Percentiles rank a stretch among this genome's conserved stretches.
These are phyloP conservation scores for Mythimna lalbum DNA, from an alignment of 2,888 invertebrate species.

Conservation along the genomic window DNA sequence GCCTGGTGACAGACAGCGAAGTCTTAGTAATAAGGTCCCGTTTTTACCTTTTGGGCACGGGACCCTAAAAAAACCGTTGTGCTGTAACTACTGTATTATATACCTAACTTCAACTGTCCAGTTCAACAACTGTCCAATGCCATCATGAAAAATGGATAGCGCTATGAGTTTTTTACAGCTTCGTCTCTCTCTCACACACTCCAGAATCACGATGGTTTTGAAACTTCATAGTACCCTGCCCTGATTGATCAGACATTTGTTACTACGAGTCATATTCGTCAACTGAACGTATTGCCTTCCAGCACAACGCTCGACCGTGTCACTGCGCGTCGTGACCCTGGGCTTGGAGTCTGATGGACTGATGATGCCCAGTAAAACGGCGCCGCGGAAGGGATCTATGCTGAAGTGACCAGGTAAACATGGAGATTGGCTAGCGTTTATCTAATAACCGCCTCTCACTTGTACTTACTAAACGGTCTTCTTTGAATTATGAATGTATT, in stretches of 20 bases:
- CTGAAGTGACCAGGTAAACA: slow-evolving; percentile 20
- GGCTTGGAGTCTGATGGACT: slow-evolving; percentile 70
- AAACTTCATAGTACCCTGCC: background rate
- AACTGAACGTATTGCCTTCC: slow-evolving; percentile 28
- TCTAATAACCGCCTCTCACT: background rate
- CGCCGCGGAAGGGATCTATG: slow-evolving; percentile 6
- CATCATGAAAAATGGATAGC: too few species aligned
- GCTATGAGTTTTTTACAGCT: too few species aligned
- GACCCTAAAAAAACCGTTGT: too few species aligned
- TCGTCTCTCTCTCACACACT: too few species aligned
- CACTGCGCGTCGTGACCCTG: slow-evolving; percentile 82
- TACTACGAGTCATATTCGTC: background rate
- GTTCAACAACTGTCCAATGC: too few species aligned
- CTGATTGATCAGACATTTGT: background rate
- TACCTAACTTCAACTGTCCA: too few species aligned
- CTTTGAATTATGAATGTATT: slow-evolving; percentile 1
- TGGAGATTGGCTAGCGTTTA: background rate
- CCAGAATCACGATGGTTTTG: too few species aligned
- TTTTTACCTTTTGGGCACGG: too few species aligned
- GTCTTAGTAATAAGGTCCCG: too few species aligned
- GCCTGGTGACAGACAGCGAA: too few species aligned
- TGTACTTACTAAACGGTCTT: slow-evolving; percentile 1
- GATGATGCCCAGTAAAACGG: background rate
- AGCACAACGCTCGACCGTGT: slow-evolving; percentile 84
- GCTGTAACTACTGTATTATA: too few species aligned